Base-by-base conservation (phyloP, 1,140 invertebrate genomes). In the Parapsyche elsis region DNA sequence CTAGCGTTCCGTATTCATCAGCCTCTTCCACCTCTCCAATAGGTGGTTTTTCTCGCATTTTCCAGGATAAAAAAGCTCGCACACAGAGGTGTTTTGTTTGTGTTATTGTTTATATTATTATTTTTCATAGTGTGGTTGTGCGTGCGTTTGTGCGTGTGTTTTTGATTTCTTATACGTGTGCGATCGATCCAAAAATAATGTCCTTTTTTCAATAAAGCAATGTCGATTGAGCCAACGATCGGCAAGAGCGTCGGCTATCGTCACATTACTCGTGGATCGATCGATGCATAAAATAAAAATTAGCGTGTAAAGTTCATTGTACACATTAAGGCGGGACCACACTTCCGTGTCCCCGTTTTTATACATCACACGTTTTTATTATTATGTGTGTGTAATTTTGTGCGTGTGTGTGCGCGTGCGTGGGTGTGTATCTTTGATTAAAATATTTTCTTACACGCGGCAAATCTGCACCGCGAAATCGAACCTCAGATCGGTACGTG, bases 351-450 rank as follows among this genome's bases (percentile, higher is more conserved):
- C 30, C 30, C 30, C 30, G 1, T 38, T 4, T 38, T 38, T 38
- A 4, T 38, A 38, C 7, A 38, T 38, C 30, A 38, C 30, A 38
- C 30, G 7, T 38, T 38, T 7, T 7, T 38, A 38, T 38, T 38
- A 38, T 61, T 19, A 21, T 61, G n/a, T 19, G 57, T 61, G 57
- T 61, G 57, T 67, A 67, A 38, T 59, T 76, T 77, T 77, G 76
- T 59, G 59, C 57, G 83, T 81, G 80, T 53, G 82, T 74, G 76
- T 45, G 82, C 71, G 76, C 44, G 76, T 77, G 76, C 16, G 76
- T 64, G 53, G 46, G 61, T 38, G 76, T 77, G 23, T 57, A 19
- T 53, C 10, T 53, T 53, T 53, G 49, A 53, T 5, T 9, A 23
- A 21, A 2, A 67, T 23, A 67, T 61, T 4, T 61, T 19, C 21